These are phyloP conservation scores for Chaetodon auriga DNA, from an alignment of 2,113 vertebrate species.

Conservation along the genomic window DNA sequence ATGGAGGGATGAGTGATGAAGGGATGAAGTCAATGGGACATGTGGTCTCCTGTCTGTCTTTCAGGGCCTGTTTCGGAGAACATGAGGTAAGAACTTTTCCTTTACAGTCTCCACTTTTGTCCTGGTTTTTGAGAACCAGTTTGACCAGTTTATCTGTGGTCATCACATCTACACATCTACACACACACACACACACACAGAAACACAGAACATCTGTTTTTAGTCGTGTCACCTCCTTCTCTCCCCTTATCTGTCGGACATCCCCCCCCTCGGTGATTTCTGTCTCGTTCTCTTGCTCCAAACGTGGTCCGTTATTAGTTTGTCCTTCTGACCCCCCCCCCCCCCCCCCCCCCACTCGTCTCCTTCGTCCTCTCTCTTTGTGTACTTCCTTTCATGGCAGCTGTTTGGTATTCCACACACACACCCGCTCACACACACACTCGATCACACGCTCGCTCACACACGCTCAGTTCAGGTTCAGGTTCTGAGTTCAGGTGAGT, in stretches of 20 bases:
- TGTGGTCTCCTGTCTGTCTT: constrained; percentile 44
- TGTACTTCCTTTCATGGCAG: constrained; percentile 12
- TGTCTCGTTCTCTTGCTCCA: neutral
- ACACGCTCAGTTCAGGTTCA: too few relatives aligned
- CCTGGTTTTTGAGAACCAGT: too few relatives aligned
- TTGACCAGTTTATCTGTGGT: neutral
- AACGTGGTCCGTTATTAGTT: constrained; percentile 19
- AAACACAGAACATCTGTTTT: too few relatives aligned
- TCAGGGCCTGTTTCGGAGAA: constrained; percentile 76
- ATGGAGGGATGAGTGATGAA: too few relatives aligned
- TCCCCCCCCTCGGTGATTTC: neutral
- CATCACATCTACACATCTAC: neutral
- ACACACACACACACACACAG: neutral
- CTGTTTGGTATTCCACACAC: constrained; percentile 26
- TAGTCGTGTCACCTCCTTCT: constrained; percentile 7
- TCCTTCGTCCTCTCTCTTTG: constrained; percentile 2
- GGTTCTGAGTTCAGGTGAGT: too few relatives aligned
- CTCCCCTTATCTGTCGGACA: neutral
- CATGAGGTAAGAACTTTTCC: constrained; percentile 69
- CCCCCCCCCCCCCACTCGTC: neutral
- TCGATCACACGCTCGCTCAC: neutral
- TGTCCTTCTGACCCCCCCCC: constrained; percentile 33
- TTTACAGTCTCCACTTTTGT: neutral
- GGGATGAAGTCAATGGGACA: too few relatives aligned
- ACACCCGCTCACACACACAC: neutral